Evolutionary conservation across 1,140 invertebrate genomes (phyloP), one percentile per base, ranked within the genome.

Genomic region (Octopus bimaculoides): DNA sequence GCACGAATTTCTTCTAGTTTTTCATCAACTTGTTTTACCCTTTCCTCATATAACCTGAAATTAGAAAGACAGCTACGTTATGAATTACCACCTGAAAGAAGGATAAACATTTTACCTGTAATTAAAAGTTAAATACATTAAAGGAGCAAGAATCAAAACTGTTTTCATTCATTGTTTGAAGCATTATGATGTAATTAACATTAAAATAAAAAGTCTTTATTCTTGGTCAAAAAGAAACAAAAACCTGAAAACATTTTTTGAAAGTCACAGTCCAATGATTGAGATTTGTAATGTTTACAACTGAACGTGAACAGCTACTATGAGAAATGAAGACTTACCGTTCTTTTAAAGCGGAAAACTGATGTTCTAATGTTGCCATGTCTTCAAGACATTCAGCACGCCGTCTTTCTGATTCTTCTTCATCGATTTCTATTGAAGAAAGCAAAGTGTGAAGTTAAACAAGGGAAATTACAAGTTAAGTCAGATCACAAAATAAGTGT

Each of bases 321-420:
- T 41, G 26, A 41, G 26, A 41, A 41, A 41, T 41, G 26, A 41
- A 41, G 26, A 41, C 92, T 91, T 90, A 94, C 93, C 97, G 95
- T 88, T 98, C 96, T 84, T 95, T 93, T 0, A 98, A 91, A 20
- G 95, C 91, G 55, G 92, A 92, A 90, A 98, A 99, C 87, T 98
- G 96, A 81, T 93, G 92, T 91, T 98, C 97, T 77, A 98, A 88
- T 89, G 97, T 95, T 8, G 93, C 93, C 87, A 98, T 91, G 89
- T 96, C 95, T 85, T 96, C 94, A 78, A 96, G 91, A 86, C 95
- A 95, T 88, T 96, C 95, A 78, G 92, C 93, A 82, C 95, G 92
- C 76, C 95, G 91, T 78, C 93, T 92, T 85, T 97, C 96, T 86
- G 95, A 97, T 91, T 97, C 96, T 83, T 94, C 95, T 89, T 97